Base-by-base conservation (phyloP, 2,888 invertebrate species). In the Aelia acuminata region DNA sequence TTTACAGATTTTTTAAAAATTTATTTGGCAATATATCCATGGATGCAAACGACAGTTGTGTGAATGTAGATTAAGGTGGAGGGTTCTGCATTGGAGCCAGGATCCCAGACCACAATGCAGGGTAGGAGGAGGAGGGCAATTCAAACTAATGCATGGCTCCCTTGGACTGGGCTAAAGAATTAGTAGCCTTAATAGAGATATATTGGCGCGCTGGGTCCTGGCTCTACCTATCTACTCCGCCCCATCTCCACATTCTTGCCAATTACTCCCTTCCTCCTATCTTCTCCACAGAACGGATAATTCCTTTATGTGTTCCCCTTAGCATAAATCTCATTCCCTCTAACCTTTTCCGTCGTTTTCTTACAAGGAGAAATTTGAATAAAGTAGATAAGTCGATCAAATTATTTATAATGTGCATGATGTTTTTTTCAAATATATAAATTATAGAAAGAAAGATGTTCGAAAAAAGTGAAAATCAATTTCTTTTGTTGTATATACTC, bases 51-150 rank as follows among this genome's bases (percentile, higher is more conserved):
- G 43, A 43, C 43, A 43, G 7, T 43, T 10, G 43, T 7, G 43
- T 4, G 10, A 43, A 43, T 43, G 4, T 7, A 43, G 43, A 43
- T 43, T 43, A 43, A 43, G 43, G 43, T 43, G 10, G 10, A 53
- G n/a, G 11, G 26, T 7, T 13, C 26, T 13, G 57, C n/a, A 13
- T 26, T 26, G 11, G 26, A 7, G 1, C 35, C 31, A 20, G 0
- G 63, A 70, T 70, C 20, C 63, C 35, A 43, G 84, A 43, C 26
- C 47, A 49, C n/a, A 49, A 84, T n/a, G 49, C 47, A 84, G 84
- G 90, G n/a, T n/a, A n/a, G 84, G 0, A 31, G 18, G 47, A 22
- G 84, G 31, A 47, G 26, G 84, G 84, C 49, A 84, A 84, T 48
- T 84, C 49, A 48, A 26, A 49, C 47, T 47, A 84, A 84, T 18